phyloP scores from a whole-genome alignment of 2,888 invertebrate genomes.

The Melieria crassipennis region DNA sequence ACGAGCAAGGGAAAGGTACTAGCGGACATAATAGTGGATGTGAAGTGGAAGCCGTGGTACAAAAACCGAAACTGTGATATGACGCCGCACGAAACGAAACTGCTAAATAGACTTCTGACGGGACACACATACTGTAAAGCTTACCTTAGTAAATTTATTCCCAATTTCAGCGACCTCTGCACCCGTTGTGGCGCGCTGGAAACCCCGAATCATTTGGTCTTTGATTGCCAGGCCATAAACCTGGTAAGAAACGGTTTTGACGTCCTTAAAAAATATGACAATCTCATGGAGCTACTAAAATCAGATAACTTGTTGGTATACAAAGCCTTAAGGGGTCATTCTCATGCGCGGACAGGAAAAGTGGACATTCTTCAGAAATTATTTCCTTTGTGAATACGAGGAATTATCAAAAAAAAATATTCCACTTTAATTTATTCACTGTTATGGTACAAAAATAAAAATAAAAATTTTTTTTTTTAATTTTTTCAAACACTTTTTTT shows the following conservation, averaged over 20 bases:
- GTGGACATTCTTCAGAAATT: too few relatives aligned
- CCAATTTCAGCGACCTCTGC: background rate
- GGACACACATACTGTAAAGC: conserved; percentile 1
- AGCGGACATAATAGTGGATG: background rate
- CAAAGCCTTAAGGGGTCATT: background rate
- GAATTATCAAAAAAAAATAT: too few relatives aligned
- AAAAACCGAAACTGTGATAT: background rate
- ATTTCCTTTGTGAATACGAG: too few relatives aligned
- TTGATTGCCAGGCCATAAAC: background rate
- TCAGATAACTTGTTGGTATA: background rate
- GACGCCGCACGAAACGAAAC: background rate
- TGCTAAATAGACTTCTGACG: background rate
- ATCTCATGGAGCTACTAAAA: background rate
- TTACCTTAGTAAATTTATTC: background rate
- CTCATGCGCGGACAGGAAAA: too few relatives aligned
- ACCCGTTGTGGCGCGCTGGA: background rate
- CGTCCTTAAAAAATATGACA: background rate
- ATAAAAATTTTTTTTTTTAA: too few relatives aligned
- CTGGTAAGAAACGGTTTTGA: background rate
- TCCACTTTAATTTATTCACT: too few relatives aligned
- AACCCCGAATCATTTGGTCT: background rate
- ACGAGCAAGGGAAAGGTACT: background rate
- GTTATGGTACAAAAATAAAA: too few relatives aligned
- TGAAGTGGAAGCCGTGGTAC: background rate
- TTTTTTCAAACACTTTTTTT: too few relatives aligned